Base-by-base conservation (phyloP, 2,888 invertebrate species). In the Arge pagana region DNA sequence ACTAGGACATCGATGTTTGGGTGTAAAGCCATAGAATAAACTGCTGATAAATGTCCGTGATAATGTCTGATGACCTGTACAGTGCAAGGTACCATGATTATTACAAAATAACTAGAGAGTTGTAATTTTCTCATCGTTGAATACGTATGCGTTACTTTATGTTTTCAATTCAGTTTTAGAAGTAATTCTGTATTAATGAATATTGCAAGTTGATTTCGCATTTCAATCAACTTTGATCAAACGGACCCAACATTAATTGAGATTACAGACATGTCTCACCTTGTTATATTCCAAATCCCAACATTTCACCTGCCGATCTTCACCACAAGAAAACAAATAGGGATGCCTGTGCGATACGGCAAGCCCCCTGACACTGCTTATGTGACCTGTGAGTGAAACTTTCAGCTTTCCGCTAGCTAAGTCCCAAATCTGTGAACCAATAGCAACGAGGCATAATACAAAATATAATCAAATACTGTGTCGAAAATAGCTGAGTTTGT, bases 231-330 rank as follows among this genome's bases (percentile, higher is more conserved):
- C n/a, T n/a, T 28, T 8, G 8, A 28, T n/a, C 28, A 28, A 28
- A 28, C 28, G 8, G n/a, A 28, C 28, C 28, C 8, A n/a, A 10
- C 8, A 28, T n/a, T 28, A n/a, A 10, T 28, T n/a, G 28, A 28
- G 8, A n/a, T n/a, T n/a, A n/a, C n/a, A n/a, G n/a, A n/a, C n/a
- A n/a, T n/a, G n/a, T 26, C 15, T 42, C 37, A 89, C 91, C 80
- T 99, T 99, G 74, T 99, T 99, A 70, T 98, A 96, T 78, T 99
- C 99, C 23, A 99, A 81, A 80, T 99, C 99, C 99, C 99, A 99
- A 74, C 99, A 99, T 80, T 98, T 99, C 0, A 99, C 98, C 80
- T 96, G 96, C 66, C 98, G 87, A 78, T 99, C 99, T 80, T 99
- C 99, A 8, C 99, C 98, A 74, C 96, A 97, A 59, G 96, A 96